Conservation (phyloP, 1,140 invertebrate genomes). For the Brevipalpus yothersi region DNA sequence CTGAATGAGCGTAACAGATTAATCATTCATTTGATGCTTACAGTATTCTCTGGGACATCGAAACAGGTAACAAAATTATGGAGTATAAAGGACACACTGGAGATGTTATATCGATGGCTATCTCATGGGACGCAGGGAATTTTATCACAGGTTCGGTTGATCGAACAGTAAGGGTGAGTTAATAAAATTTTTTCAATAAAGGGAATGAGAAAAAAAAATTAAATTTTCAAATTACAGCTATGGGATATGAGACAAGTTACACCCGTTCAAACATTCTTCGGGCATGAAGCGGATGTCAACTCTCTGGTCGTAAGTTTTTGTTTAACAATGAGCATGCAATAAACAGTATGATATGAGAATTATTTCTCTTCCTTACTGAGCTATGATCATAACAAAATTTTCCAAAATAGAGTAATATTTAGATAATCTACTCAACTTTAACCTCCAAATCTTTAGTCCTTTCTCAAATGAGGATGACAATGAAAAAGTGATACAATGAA, state of each 20-base stretch:
- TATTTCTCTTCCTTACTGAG: too few relatives aligned
- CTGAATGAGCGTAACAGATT: neutral
- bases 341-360: too few relatives aligned
- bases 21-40: slow-evolving; percentile 19
- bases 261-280: slow-evolving; percentile 93
- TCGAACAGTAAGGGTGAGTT: slow-evolving; percentile 62
- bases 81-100: slow-evolving; percentile 92
- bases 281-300: slow-evolving; percentile 95
- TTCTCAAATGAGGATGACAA: too few relatives aligned
- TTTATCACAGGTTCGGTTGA: slow-evolving; percentile 95
- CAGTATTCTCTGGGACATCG: slow-evolving; percentile 93
- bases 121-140: slow-evolving; percentile 78
- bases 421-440: too few relatives aligned
- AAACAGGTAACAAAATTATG: slow-evolving; percentile 88
- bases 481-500: too few relatives aligned
- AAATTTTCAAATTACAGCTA: slow-evolving; percentile 27
- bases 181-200: neutral
- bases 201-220: neutral
- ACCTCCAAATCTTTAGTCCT: too few relatives aligned
- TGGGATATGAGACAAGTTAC: slow-evolving; percentile 92
- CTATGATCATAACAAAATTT: too few relatives aligned
- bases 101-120: slow-evolving; percentile 88
- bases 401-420: too few relatives aligned
- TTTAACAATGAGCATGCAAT: too few relatives aligned
- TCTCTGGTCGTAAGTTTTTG: slow-evolving; percentile 63